Conservation (phyloP, 2,113 vertebrate genomes). For the western clawed frog (Xenopus tropicalis) region UCB_Xtro_10.0 CM004445.2:39669501-39670000, state of each 20-base stretch:
- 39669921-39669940: constrained; percentile 69
- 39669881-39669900: constrained; percentile 66
- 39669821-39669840: constrained; percentile 50
- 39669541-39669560: too few relatives aligned
- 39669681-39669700: too few relatives aligned
- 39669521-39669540: too few relatives aligned
- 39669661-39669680: too few relatives aligned
- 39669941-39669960: constrained; percentile 51
- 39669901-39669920: constrained; percentile 69
- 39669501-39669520: too few relatives aligned
- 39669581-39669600: too few relatives aligned
- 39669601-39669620: too few relatives aligned
- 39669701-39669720: too few relatives aligned
- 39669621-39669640: too few relatives aligned
- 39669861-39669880: constrained; percentile 63
- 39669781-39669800: constrained; percentile 44
- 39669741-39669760: constrained; percentile 72
- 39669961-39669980: constrained; percentile 63
- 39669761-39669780: constrained; percentile 64
- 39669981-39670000: constrained; percentile 75
- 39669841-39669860: constrained; percentile 49
- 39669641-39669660: too few relatives aligned
- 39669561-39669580: too few relatives aligned
- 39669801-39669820: constrained; percentile 53
- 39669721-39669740: constrained; percentile 67